Evolutionary conservation across 2,113 vertebrate genomes (phyloP).

Genomic region (Vombatus ursinus): DNA sequence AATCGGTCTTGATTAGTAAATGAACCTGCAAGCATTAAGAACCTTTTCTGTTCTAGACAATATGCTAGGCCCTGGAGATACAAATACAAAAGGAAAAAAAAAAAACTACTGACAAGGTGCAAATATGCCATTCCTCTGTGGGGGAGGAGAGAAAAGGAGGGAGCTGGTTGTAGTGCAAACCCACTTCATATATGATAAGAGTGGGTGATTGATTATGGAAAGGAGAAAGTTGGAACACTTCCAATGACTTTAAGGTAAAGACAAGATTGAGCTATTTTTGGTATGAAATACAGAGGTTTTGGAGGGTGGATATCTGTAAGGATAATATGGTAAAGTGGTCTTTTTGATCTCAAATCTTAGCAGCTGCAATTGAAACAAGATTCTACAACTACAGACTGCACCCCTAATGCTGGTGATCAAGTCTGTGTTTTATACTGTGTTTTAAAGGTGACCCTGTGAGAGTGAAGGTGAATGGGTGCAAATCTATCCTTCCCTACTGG

Average conservation of each 20-base stretch:
- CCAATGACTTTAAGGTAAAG: neutral
- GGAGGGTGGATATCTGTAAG: neutral
- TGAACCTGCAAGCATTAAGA: neutral
- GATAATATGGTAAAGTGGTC: neutral
- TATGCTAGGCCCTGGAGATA: neutral
- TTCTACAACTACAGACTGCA: neutral
- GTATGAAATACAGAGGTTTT: neutral
- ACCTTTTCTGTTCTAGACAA: neutral
- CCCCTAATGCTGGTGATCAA: neutral
- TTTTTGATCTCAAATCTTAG: neutral
- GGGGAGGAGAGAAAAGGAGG: neutral
- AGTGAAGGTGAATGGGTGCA: neutral
- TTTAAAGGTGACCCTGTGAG: neutral
- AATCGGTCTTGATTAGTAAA: neutral
- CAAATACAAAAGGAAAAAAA: neutral
- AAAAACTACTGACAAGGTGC: neutral
- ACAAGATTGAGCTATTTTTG: neutral
- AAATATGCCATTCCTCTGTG: neutral
- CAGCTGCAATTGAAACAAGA: neutral
- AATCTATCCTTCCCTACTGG: neutral
- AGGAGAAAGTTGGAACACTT: neutral
- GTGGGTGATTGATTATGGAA: neutral
- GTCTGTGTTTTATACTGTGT: neutral
- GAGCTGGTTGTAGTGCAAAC: neutral
- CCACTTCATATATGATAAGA: neutral